phyloP scores from a whole-genome alignment of 2,113 vertebrate species.

The Rhea pennata region DNA sequence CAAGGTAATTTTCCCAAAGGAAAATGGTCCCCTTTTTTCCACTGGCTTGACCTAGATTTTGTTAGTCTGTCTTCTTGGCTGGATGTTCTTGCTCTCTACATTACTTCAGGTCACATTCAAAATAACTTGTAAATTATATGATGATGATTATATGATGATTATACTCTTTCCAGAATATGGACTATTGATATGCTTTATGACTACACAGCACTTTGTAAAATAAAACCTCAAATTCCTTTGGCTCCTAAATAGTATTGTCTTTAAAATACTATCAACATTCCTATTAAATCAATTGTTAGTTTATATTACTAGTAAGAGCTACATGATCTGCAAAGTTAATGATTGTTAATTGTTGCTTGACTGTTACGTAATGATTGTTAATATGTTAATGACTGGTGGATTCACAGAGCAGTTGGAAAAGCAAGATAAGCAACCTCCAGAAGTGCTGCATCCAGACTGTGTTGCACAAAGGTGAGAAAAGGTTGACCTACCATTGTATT shows the following conservation, averaged over 20 bases:
- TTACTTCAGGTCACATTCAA: background rate
- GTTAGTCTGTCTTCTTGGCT: background rate
- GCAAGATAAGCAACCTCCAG: slow-evolving; percentile 24
- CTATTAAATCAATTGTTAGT: slow-evolving; percentile 19
- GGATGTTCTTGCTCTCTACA: background rate
- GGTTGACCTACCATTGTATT: background rate
- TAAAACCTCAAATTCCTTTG: background rate
- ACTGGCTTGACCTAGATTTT: no score
- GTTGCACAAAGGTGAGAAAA: slow-evolving; percentile 5
- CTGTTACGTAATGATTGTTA: no score
- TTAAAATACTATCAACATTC: background rate
- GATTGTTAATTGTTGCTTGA: no score
- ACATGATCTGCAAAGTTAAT: background rate
- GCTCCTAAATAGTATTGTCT: background rate
- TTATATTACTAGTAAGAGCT: background rate
- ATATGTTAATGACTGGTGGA: slow-evolving; percentile 13
- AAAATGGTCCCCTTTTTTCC: background rate
- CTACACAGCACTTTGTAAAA: background rate
- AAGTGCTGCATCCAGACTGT: background rate
- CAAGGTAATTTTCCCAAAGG: background rate
- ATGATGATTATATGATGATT: no score
- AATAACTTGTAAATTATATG: background rate
- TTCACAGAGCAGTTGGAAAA: slow-evolving; percentile 29
- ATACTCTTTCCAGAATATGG: background rate
- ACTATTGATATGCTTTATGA: background rate